phyloP scores from a whole-genome alignment of 2,797 vertebrate genomes.

The Heterohyrax brucei region DNA sequence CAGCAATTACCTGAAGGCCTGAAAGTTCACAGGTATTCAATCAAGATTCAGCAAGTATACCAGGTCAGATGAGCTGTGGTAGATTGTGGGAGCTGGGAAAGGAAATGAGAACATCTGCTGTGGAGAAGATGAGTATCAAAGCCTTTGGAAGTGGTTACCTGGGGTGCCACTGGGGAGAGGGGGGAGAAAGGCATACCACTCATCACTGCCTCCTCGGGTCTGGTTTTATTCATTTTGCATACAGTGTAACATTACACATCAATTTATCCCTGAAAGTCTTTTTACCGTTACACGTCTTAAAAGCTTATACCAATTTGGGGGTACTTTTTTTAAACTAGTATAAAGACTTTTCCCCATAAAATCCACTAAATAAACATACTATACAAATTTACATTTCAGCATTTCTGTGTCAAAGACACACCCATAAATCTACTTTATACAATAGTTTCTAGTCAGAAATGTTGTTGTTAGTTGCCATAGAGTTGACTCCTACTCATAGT shows the following conservation, averaged over 20 bases:
- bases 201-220: background rate
- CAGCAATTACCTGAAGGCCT: conserved; percentile 30
- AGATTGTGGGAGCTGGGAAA: background rate
- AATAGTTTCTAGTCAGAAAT: conserved; percentile 60
- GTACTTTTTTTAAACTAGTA: background rate
- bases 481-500: no score
- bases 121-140: background rate
- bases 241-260: background rate
- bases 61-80: background rate
- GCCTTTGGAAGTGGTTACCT: background rate
- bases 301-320: conserved; percentile 28
- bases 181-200: background rate
- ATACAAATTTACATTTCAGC: conserved; percentile 55
- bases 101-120: background rate
- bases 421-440: conserved; percentile 26
- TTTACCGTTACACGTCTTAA: conserved; percentile 12
- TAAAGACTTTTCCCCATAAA: background rate
- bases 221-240: background rate
- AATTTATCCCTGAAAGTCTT: conserved; percentile 7
- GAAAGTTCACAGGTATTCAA: conserved; percentile 29
- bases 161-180: background rate
- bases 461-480: no score
- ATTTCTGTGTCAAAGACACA: conserved; percentile 51
- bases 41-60: background rate
- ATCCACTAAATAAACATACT: conserved; percentile 5